Conservation (phyloP, 1,140 invertebrate species). For the Schlechtendalia chinensis region DNA sequence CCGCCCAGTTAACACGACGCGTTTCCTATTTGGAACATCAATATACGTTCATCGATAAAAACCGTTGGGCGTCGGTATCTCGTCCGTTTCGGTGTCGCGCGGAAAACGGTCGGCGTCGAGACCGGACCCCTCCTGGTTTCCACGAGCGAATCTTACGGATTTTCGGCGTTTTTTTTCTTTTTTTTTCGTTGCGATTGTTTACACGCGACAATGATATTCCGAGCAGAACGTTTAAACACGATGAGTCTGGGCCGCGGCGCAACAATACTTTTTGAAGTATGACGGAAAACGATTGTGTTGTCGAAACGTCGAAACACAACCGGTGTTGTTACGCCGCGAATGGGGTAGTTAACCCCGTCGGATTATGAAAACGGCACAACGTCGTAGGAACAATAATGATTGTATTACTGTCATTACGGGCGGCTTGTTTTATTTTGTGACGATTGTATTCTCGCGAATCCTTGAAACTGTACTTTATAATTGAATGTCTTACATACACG, state of each 20-base stretch:
- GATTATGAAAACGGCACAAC: background rate
- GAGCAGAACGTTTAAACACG: background rate
- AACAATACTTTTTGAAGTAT: background rate
- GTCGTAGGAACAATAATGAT: conserved; percentile 13
- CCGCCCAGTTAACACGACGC: no score
- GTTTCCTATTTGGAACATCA: no score
- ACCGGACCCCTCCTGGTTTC: no score
- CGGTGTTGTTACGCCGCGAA: background rate
- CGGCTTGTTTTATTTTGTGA: conserved; percentile 14
- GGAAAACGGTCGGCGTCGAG: no score
- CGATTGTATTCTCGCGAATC: conserved; percentile 29
- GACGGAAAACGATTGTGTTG: background rate
- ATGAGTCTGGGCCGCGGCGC: no score
- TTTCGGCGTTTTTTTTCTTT: background rate
- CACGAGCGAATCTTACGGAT: no score
- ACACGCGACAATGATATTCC: background rate
- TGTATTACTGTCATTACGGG: background rate
- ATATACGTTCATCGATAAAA: no score
- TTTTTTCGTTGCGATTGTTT: background rate
- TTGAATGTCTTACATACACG: conserved; percentile 16
- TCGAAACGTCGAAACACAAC: background rate
- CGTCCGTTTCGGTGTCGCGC: no score
- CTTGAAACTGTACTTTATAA: conserved; percentile 40
- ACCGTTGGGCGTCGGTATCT: no score
- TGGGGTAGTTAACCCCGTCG: background rate